phyloP scores from a whole-genome alignment of 37 sponge, comb jelly and placozoan species.

The Mnemiopsis leidyi region DNA sequence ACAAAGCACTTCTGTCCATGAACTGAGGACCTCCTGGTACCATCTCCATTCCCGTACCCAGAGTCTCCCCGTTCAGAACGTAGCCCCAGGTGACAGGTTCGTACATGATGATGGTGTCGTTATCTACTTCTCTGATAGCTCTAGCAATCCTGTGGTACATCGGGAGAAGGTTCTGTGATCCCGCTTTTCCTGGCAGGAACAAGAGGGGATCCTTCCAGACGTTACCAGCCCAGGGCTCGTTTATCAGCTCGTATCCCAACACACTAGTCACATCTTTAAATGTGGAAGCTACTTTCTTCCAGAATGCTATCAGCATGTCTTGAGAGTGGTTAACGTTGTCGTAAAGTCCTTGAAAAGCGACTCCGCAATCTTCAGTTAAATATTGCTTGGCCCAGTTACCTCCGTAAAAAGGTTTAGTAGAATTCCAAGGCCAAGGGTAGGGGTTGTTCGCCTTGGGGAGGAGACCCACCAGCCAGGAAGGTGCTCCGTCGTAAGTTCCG shows the following conservation, averaged over 20 bases:
- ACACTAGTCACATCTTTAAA: constrained; percentile 73
- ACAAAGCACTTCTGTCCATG: constrained; percentile 81
- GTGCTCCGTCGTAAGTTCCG: constrained; percentile 83
- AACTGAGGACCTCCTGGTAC: constrained; percentile 80
- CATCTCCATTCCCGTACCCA: constrained; percentile 76
- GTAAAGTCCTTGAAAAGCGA: constrained; percentile 80
- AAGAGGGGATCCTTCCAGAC: constrained; percentile 71
- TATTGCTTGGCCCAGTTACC: constrained; percentile 73
- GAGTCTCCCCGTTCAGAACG: background rate
- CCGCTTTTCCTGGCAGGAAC: constrained; percentile 74
- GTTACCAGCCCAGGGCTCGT: constrained; percentile 92
- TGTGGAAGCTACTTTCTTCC: constrained; percentile 76
- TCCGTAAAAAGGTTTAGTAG: background rate
- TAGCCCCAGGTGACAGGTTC: constrained; percentile 13
- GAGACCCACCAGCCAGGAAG: constrained; percentile 81
- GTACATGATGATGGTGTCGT: background rate
- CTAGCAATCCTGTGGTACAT: constrained; percentile 75
- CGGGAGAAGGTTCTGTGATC: constrained; percentile 72
- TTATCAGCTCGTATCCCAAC: constrained; percentile 89
- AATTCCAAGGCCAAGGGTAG: background rate
- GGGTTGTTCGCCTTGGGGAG: background rate
- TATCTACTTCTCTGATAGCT: constrained; percentile 71
- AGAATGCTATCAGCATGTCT: constrained; percentile 75
- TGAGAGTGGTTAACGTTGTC: constrained; percentile 66
- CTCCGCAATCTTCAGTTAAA: constrained; percentile 69